Evolutionary conservation across 37 sponge, comb jelly and placozoan species (phyloP), one percentile per base, ranked within the genome.

Genomic region (Beroe forskalii): DNA sequence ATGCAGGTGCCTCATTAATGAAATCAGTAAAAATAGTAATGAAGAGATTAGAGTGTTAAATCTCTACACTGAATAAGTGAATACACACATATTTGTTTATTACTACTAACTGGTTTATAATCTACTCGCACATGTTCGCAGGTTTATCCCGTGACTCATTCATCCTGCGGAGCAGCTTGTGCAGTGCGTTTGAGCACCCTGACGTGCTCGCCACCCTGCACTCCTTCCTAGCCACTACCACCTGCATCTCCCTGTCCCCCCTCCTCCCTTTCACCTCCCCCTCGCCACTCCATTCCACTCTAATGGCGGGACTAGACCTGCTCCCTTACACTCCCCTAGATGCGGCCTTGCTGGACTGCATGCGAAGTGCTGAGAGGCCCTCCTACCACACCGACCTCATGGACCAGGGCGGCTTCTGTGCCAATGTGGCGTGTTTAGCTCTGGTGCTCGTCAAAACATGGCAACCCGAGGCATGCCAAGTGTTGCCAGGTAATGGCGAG

Each of bases 351-450:
- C 44, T 23, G 4, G 86, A 80, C 20, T 23, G n/a, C 4, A 19
- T 80, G 3, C 86, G 86, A n/a, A 25, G 55, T 37, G 86, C 86
- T 38, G 86, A 80, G 86, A 23, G 86, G 1, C 86, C 86, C 1
- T 80, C 86, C 25, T 80, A 80, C 48, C 86, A 80, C 27, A 27
- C 55, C 17, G 86, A 80, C 30, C 86, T 80, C n/a, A 38, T 23
- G 25, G 40, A 80, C 4, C 44, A 41, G 55, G 4, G 48, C 6
- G 17, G 86, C 23, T 80, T 80, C 86, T 44, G 86, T 80, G 86
- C 55, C n/a, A 44, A 44, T 43, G 44, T 44, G 48, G 27, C 86
- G 44, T 44, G 44, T 44, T 44, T 80, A 43, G 86, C 86, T 30
- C 30, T 80, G 25, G 40, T 80, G 8, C 6, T 44, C n/a, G 55